Conservation (phyloP, 2,888 invertebrate genomes). For the Apodemia mormo region DNA sequence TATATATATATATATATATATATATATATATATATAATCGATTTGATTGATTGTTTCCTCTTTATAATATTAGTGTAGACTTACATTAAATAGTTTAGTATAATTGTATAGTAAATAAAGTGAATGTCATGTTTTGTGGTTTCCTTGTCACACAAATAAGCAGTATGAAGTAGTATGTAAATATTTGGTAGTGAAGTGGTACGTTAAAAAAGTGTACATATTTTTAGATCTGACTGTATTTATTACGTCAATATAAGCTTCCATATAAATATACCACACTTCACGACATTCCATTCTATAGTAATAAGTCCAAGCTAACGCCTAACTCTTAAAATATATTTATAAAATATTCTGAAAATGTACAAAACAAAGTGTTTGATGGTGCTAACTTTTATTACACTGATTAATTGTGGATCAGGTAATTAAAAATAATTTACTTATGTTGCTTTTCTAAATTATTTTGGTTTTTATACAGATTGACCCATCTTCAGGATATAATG, state of each 20-base stretch:
- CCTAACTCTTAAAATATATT: background rate
- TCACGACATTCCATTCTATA: background rate
- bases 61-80: too few species aligned
- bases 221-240: background rate
- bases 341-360: background rate
- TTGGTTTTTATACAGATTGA: too few species aligned
- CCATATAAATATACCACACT: background rate
- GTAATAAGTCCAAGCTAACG: background rate
- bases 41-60: too few species aligned
- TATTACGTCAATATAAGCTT: background rate
- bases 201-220: background rate
- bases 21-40: too few species aligned
- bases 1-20: too few species aligned
- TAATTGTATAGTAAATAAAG: too few species aligned
- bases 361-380: background rate
- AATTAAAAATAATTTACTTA: background rate
- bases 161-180: background rate
- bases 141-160: background rate
- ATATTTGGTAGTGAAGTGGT: background rate
- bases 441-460: too few species aligned
- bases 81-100: too few species aligned
- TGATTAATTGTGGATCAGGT: conserved; percentile 5
- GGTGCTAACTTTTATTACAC: background rate
- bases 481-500: too few species aligned
- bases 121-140: background rate